Conservation (phyloP, 2,113 vertebrate species). For the Entomyzon cyanotis region DNA sequence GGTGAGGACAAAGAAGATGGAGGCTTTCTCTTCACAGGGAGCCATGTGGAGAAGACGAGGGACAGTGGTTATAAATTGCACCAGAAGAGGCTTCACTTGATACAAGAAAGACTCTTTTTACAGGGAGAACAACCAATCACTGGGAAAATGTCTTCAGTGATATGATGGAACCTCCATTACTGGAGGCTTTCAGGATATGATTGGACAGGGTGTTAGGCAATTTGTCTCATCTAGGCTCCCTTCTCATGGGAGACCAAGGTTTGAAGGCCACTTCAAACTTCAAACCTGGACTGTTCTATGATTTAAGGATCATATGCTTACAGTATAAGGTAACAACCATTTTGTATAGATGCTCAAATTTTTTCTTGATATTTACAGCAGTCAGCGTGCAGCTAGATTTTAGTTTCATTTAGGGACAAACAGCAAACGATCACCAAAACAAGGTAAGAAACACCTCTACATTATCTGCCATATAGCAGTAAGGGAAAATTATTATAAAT, state of each 20-base stretch:
- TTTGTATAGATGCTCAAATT: not conserved
- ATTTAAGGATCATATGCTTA: not conserved
- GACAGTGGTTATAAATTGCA: not conserved
- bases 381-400: not conserved
- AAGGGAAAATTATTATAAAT: not conserved
- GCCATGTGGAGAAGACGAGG: fast-evolving
- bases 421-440: not conserved
- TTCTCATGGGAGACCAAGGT: not conserved
- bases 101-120: no score
- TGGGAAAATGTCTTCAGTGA: not conserved
- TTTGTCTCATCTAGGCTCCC: not conserved
- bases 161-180: not conserved
- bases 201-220: not conserved
- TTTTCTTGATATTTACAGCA: not conserved
- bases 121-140: not conserved
- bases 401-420: not conserved
- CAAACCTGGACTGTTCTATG: fast-evolving
- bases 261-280: not conserved
- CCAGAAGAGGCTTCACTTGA: not conserved
- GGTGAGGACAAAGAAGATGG: not conserved
- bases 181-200: not conserved
- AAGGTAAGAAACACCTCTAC: not conserved
- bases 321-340: not conserved
- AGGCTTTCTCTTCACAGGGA: not conserved
- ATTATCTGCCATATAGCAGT: not conserved